Percentiles rank a stretch among this genome's conserved stretches.
These are phyloP conservation scores for Drosophila phalerata DNA, from an alignment of 2,888 invertebrate species.

Conservation along the genomic window DNA sequence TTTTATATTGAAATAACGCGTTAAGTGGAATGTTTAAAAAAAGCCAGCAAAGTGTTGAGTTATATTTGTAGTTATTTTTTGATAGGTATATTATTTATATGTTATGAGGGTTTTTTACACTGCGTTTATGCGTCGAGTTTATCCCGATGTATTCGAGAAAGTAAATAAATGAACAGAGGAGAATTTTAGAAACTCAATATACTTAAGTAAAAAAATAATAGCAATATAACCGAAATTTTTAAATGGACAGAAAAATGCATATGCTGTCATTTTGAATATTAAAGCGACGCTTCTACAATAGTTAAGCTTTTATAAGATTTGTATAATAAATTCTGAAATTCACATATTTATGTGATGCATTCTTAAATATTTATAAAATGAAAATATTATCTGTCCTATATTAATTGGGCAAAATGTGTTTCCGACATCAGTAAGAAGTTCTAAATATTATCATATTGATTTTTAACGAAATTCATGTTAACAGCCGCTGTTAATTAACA, in stretches of 20 bases:
- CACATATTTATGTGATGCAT: neutral
- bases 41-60: constrained; percentile 34
- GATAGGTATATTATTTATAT: neutral
- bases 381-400: neutral
- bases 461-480: neutral
- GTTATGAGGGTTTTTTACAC: constrained; percentile 15
- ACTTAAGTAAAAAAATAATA: neutral
- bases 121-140: constrained; percentile 14
- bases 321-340: neutral
- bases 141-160: neutral
- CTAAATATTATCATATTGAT: neutral
- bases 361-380: neutral
- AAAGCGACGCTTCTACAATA: neutral
- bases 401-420: neutral
- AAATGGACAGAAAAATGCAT: neutral
- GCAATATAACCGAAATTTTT: neutral
- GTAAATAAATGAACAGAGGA: neutral
- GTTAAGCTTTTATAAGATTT: neutral
- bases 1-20: constrained; percentile 37
- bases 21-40: constrained; percentile 16
- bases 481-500: constrained; percentile 10
- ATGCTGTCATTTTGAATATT: neutral
- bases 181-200: neutral
- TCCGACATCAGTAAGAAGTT: neutral
- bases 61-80: neutral